Conservation (phyloP, 2,797 vertebrate species). For the Cossypha polioptera region DNA sequence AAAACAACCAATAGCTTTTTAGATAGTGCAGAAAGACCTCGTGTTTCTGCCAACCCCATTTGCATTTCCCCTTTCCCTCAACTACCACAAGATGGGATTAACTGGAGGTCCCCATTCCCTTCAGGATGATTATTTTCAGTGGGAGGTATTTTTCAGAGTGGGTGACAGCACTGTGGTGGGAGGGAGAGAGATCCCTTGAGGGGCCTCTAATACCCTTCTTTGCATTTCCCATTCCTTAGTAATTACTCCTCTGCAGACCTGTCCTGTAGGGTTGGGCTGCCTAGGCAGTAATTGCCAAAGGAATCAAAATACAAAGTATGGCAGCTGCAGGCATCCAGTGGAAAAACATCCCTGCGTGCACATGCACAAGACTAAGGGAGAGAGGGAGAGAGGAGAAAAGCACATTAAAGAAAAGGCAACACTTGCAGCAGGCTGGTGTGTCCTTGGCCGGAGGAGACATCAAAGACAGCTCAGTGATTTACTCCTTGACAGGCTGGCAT, state of each 20-base stretch:
- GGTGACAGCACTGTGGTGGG: not conserved
- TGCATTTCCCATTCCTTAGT: not conserved
- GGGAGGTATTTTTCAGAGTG: not conserved
- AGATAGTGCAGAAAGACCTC: not conserved
- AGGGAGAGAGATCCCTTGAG: not conserved
- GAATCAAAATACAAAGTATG: constrained; percentile 1
- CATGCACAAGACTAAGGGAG: not conserved
- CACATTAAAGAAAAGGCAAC: constrained; percentile 35
- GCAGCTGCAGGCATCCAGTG: not conserved
- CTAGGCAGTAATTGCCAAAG: not conserved
- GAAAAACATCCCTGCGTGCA: not conserved
- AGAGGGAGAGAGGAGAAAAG: not conserved
- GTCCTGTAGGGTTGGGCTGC: not conserved
- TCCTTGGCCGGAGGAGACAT: constrained; percentile 51
- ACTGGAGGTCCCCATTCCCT: not conserved
- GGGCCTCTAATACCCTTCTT: not conserved
- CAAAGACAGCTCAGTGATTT: constrained; percentile 66
- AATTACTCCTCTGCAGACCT: constrained; percentile 9
- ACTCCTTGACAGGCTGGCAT: constrained; percentile 52
- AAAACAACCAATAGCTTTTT: not conserved
- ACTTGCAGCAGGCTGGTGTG: not conserved
- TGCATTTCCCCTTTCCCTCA: not conserved
- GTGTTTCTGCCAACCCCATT: not conserved
- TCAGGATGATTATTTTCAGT: not conserved
- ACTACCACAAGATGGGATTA: not conserved